Evolutionary conservation across 2,797 vertebrate genomes (phyloP).

Genomic region (Typhlichthys eigenmanni): DNA sequence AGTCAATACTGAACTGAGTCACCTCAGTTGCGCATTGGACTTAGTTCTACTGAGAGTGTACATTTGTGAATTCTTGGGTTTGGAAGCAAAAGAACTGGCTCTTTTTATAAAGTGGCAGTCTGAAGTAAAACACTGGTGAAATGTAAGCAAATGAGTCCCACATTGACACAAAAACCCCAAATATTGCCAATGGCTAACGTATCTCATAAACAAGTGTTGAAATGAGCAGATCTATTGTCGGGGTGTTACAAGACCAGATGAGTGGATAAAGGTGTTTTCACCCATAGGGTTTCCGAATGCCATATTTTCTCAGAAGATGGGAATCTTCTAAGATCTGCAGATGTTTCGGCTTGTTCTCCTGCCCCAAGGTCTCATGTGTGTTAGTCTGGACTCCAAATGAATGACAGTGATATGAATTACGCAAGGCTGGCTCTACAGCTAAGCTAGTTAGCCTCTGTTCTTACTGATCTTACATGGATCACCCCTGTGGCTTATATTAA

Average conservation of each 20-base stretch:
- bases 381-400: slow-evolving; percentile 28
- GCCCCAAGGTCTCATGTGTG: slow-evolving; percentile 42
- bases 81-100: slow-evolving; percentile 58
- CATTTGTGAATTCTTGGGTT: slow-evolving; percentile 53
- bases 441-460: slow-evolving; percentile 14
- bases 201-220: slow-evolving; percentile 41
- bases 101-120: slow-evolving; percentile 54
- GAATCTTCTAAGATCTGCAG: slow-evolving; percentile 51
- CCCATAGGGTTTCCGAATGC: slow-evolving; percentile 42
- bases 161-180: slow-evolving; percentile 23
- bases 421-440: slow-evolving; percentile 20
- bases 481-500: slow-evolving; percentile 26
- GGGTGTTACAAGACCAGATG: slow-evolving; percentile 69
- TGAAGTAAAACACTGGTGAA: slow-evolving; percentile 17
- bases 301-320: slow-evolving; percentile 47
- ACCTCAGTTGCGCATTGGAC: slow-evolving; percentile 1
- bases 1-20: no score
- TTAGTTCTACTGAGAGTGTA: slow-evolving; percentile 33
- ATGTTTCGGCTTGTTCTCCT: slow-evolving; percentile 52
- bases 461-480: slow-evolving; percentile 24
- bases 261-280: slow-evolving; percentile 54
- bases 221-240: slow-evolving; percentile 35
- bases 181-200: slow-evolving; percentile 50
- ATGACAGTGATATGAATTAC: slow-evolving; percentile 22
- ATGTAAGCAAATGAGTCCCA: slow-evolving; percentile 52